Base-by-base conservation (phyloP, 2,113 vertebrate species). In the Petromus typicus region DNA sequence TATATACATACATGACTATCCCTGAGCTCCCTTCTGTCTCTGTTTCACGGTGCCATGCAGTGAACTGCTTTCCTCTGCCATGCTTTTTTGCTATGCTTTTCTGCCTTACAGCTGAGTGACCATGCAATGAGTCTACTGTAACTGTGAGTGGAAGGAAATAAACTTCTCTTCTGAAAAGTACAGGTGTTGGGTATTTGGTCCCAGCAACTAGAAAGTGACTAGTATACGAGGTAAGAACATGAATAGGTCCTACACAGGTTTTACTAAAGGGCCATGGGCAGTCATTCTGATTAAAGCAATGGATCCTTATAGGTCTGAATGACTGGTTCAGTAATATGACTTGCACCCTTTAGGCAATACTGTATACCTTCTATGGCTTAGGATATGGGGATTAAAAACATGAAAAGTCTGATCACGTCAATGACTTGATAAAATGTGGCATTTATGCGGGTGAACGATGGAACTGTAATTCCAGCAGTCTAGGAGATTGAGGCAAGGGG, bases 351-450 rank as follows among this genome's bases (percentile, higher is more conserved):
- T 48, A 48, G 34, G 20, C 83, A 90, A 85, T 2, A 20, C 27
- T 80, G 25, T 48, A 81, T 17, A 73, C 45, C 25, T 43, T 93
- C 30, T 57, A 7, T 12, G 22, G 27, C 9, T 32, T 34, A 71
- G 67, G 30, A 90, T 80, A 93, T 37, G 43, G 61, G 61, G 94
- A 76, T 20, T n/a, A 82, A 86, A 96, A 89, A 61, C 5, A 40
- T 2, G 48, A 86, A 87, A 93, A 57, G n/a, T 81, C 37, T 57
- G 32, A 76, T 30, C 13, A 96, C 9, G 6, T 66, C 5, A 93
- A 2, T 86, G 34, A 86, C 51, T 40, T 56, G 57, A 91, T 63
- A 79, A 94, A 75, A 63, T 27, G 27, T 66, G n/a, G 76, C 12
- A 95, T 30, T 67, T 76, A 80, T 17, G 75, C 40, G 48, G 27